These are phyloP conservation scores for Frieseomelitta varia DNA, from an alignment of 1,140 invertebrate species.

Conservation along the genomic window DNA sequence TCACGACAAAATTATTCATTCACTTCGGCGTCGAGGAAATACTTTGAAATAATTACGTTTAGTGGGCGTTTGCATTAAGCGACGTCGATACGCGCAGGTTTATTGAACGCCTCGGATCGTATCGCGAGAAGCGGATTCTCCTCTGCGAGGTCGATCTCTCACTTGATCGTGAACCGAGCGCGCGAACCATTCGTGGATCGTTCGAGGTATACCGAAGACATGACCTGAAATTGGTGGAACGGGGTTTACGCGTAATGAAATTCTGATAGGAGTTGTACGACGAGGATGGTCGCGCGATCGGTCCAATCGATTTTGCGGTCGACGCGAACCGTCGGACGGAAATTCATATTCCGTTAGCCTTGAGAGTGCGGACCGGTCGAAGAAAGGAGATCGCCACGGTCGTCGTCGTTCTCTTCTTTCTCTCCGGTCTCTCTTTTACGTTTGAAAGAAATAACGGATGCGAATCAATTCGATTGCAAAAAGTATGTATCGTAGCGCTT, in stretches of 20 bases:
- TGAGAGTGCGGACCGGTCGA: slow-evolving; percentile 1
- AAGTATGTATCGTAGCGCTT: no score
- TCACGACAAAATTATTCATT: slow-evolving; percentile 1
- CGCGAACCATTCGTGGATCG: slow-evolving; percentile 42
- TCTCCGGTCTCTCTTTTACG: no score
- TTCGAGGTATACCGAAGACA: slow-evolving; percentile 58
- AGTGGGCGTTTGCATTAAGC: background rate
- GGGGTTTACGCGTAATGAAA: slow-evolving; percentile 66
- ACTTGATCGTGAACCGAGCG: slow-evolving; percentile 31
- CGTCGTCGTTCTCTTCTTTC: background rate
- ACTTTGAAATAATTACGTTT: slow-evolving; percentile 1
- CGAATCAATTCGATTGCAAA: no score
- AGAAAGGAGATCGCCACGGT: background rate
- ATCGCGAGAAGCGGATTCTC: slow-evolving; percentile 12
- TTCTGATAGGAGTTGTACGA: slow-evolving; percentile 60
- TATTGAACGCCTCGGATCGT: slow-evolving; percentile 21
- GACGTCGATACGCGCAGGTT: background rate
- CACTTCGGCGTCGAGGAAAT: background rate
- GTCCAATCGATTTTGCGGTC: slow-evolving; percentile 66
- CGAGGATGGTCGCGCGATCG: slow-evolving; percentile 43
- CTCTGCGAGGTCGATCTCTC: background rate
- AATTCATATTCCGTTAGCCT: slow-evolving; percentile 53
- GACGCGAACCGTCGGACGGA: slow-evolving; percentile 46
- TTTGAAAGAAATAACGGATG: no score
- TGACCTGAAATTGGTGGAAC: slow-evolving; percentile 58